Evolutionary conservation across 2,797 vertebrate genomes (phyloP).

Genomic region (Poeciliopsis turneri): DNA sequence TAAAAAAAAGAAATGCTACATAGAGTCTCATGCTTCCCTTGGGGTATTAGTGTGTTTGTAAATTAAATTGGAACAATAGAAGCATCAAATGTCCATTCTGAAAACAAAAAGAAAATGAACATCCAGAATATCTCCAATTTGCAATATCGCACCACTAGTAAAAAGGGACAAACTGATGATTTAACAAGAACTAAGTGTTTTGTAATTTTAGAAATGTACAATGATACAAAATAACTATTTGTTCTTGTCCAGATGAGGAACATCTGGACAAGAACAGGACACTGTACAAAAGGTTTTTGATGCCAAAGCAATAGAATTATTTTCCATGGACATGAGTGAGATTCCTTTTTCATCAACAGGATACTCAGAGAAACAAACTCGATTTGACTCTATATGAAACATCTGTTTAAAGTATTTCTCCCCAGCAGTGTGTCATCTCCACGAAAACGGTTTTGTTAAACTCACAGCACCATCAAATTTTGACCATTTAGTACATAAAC

Average conservation of each 20-base stretch:
- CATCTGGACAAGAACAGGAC: no score
- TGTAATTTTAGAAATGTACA: neutral
- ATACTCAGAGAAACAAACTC: neutral
- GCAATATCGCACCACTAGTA: neutral
- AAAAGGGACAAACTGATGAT: neutral
- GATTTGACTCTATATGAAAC: neutral
- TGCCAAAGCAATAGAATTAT: neutral
- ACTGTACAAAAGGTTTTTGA: neutral
- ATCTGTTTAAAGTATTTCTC: neutral
- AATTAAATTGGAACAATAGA: constrained; percentile 13
- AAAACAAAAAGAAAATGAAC: neutral
- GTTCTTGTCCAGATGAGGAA: neutral
- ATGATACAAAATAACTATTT: neutral
- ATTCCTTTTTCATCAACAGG: neutral
- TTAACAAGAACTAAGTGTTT: neutral
- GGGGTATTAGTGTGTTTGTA: constrained; percentile 26
- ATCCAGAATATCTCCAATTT: neutral
- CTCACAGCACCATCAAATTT: neutral
- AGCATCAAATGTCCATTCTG: neutral
- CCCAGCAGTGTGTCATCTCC: neutral
- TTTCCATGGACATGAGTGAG: neutral
- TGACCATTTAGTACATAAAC: neutral
- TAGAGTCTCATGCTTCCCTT: constrained; percentile 6
- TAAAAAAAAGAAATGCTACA: constrained; percentile 35
- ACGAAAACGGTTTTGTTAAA: neutral